Conservation (phyloP, 2,888 invertebrate genomes). For the Abrostola tripartita region DNA sequence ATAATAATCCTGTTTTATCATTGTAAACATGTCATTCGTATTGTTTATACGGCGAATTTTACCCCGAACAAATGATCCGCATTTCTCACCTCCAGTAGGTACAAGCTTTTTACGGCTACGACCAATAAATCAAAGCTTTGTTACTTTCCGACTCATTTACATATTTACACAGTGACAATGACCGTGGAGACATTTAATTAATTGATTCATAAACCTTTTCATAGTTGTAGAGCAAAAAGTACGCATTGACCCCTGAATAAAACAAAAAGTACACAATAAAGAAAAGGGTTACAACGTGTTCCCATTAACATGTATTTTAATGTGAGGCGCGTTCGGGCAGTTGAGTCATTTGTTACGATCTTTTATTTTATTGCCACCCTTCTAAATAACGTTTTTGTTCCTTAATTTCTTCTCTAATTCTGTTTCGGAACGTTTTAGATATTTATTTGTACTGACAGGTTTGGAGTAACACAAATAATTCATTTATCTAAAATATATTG, state of each 20-base stretch:
- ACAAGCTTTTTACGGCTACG: conserved; percentile 70
- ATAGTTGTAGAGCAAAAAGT: conserved; percentile 79
- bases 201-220: conserved; percentile 87
- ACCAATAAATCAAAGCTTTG: conserved; percentile 85
- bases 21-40: conserved; percentile 54
- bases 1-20: conserved; percentile 49
- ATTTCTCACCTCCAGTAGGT: conserved; percentile 80
- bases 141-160: conserved; percentile 80
- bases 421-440: conserved; percentile 32
- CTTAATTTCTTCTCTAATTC: conserved; percentile 55
- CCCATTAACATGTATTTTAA: conserved; percentile 82
- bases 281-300: conserved; percentile 85
- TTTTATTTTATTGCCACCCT: conserved; percentile 77
- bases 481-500: not conserved
- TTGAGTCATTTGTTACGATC: conserved; percentile 80
- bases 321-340: conserved; percentile 79
- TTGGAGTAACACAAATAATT: not conserved
- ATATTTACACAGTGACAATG: conserved; percentile 86
- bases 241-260: conserved; percentile 85
- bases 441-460: not conserved
- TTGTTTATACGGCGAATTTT: conserved; percentile 66
- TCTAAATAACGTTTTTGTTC: conserved; percentile 62
- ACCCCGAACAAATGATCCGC: conserved; percentile 63
- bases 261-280: conserved; percentile 80
- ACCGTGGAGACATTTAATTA: conserved; percentile 87